phyloP scores from a whole-genome alignment of 2,113 vertebrate genomes.

The Orthonyx spaldingii region DNA sequence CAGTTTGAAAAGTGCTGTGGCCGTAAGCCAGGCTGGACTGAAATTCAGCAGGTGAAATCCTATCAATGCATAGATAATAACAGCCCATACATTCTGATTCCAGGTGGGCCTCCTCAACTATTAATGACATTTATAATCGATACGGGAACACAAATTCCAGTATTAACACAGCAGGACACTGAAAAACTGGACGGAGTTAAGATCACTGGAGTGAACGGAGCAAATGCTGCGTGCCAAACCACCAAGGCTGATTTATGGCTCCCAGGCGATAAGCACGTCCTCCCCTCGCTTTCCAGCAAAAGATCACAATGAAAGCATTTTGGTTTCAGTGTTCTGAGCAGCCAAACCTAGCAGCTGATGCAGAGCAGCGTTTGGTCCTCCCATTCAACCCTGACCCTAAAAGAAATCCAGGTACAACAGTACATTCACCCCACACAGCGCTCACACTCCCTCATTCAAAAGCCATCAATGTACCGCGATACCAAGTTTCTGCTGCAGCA shows the following conservation, averaged over 20 bases:
- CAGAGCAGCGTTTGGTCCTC: not conserved
- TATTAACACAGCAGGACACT: not conserved
- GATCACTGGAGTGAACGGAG: not conserved
- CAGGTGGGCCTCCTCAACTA: not conserved
- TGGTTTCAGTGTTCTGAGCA: not conserved
- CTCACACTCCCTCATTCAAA: not conserved
- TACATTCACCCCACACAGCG: rapidly evolving
- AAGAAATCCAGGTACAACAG: not conserved
- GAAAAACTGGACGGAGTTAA: not conserved
- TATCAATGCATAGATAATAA: not conserved
- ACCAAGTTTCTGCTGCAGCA: not conserved
- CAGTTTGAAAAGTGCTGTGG: not conserved
- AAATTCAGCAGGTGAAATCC: not conserved
- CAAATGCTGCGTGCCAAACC: not conserved
- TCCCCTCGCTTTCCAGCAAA: not conserved
- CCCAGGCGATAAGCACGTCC: not conserved
- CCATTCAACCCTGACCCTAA: not conserved
- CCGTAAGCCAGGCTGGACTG: not conserved
- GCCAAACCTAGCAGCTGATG: not conserved
- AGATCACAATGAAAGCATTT: not conserved
- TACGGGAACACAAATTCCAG: not conserved
- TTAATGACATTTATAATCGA: not conserved
- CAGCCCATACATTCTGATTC: not conserved
- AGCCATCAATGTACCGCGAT: not conserved
- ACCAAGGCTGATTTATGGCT: not conserved